Base-by-base conservation (phyloP, 2,888 invertebrate genomes). In the Melinaea menophilus region DNA sequence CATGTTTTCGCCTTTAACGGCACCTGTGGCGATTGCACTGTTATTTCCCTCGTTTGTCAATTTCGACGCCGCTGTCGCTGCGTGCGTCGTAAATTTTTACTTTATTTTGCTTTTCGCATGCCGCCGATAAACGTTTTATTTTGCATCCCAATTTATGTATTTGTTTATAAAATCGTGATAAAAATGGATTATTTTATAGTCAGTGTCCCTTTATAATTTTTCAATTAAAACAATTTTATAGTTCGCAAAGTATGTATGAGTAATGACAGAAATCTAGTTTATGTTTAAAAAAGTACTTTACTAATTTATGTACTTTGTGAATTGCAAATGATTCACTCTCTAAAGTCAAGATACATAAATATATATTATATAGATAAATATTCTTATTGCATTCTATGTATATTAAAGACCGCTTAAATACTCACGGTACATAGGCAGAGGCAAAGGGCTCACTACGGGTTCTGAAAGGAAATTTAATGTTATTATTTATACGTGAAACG, bases 11-110 rank as follows among this genome's bases (percentile, higher is more conserved):
- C 71, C 77, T 75, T 78, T 79, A 77, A 79, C 75, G 71, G 71
- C 79, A 80, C 82, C 80, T 79, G 82, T 75, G 79, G 72, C 74
- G 71, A 70, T 72, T 72, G 73, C 69, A 67, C 41, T 41, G 67
- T 73, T 75, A 75, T 76, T 74, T 70, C 69, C 66, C 67, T 74
- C 76, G 79, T 80, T 73, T 72, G 75, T 75, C 81, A 83, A 80
- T 82, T 84, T 74, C 74, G 81, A 78, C 78, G 73, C 70, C 65
- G 76, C 72, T 82, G 81, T 80, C 73, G 76, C 70, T 66, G 64
- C 70, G 72, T 65, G 68, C 66, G 67, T 79, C 80, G 79, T 87
- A 82, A 84, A 82, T 82, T 84, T 88, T 86, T 82, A 85, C 76
- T 79, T 73, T 81, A 79, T 82, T 68, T 51, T 70, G 71, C 77